Evolutionary conservation across 2,113 vertebrate genomes (phyloP), one percentile per base, ranked within the genome.

Genomic region (Coturnix japonica): DNA sequence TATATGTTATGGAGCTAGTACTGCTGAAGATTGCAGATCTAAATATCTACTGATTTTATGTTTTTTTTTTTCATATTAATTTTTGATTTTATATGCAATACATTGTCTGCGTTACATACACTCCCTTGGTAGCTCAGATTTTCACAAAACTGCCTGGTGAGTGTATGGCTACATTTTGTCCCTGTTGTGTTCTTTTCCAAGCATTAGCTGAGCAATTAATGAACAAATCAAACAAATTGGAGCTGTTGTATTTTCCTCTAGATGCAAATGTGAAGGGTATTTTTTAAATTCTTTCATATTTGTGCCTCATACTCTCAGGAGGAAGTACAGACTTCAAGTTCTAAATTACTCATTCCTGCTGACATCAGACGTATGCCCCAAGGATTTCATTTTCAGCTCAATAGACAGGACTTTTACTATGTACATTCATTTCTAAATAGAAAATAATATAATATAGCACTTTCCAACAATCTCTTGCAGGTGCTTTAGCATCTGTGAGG

Each of bases 141-240:
- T 94, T 65, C n/a, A 84, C 59, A 90, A 30, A 87, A 80, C 75
- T 8, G 3, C 57, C 63, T 94, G 64, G 75, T 91, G 79, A 64
- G 82, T 95, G 47, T 33, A 49, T 85, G 91, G 94, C 88, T 87
- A 71, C 46, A 66, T 93, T 95, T 95, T 37, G 37, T 94, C 80
- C 87, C 90, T 93, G 57, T 91, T 95, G 43, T 94, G 76, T 75
- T 95, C 89, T 95, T 78, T 80, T 28, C 77, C 83, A 91, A 95
- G 95, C 77, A 92, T 94, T 93, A 85, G 61, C 92, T 91, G 96
- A 96, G 80, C 95, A 95, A 97, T 96, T 96, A 98, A 97, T 96
- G 90, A 97, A 96, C 72, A 89, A 96, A 93, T 94, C 82, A 95
- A 95, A 91, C 94, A 96, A 96, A 92, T 86, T 92, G 51, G 65